Conservation (phyloP, 2,888 invertebrate species). For the Nezara viridula region DNA sequence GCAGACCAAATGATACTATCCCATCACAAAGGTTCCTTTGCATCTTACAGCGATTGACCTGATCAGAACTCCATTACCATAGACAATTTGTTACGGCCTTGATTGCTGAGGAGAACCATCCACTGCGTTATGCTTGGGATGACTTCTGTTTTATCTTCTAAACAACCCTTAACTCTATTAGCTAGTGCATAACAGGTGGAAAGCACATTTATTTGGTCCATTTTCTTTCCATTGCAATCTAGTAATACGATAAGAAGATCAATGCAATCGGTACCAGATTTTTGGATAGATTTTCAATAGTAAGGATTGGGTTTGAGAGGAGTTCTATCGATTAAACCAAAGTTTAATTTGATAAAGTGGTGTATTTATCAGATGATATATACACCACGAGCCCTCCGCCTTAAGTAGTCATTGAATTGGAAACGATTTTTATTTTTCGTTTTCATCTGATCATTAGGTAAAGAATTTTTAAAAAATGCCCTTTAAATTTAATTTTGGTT, state of each 20-base stretch:
- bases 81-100: conserved; percentile 31
- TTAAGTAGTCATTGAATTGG: no score
- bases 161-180: background rate
- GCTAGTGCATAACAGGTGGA: background rate
- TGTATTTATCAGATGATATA: no score
- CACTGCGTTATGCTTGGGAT: background rate
- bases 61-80: conserved; percentile 21
- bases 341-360: background rate
- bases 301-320: background rate
- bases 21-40: conserved; percentile 28
- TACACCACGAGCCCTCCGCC: no score
- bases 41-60: conserved; percentile 8
- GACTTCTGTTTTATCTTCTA: background rate
- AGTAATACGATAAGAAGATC: no score
- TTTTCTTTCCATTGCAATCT: no score
- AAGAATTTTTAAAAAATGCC: no score
- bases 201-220: background rate
- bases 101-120: background rate
- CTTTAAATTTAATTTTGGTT: no score
- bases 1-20: conserved; percentile 5
- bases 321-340: background rate
- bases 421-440: no score
- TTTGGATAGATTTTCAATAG: background rate
- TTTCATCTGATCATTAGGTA: no score
- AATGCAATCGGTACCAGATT: background rate